phyloP scores from a whole-genome alignment of 2,113 vertebrate species.

The Sus scrofa region T2T-Sscrofa CM000812.6:77234001-77234500 shows the following conservation, averaged over 20 bases:
- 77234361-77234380: not conserved
- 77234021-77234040: not conserved
- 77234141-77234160: not conserved
- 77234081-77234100: not conserved
- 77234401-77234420: not conserved
- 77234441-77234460: not conserved
- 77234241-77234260: slow-evolving; percentile 7
- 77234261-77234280: not conserved
- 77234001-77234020: not conserved
- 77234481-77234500: not conserved
- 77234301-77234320: not conserved
- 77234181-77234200: not conserved
- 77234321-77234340: not conserved
- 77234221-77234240: slow-evolving; percentile 30
- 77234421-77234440: not conserved
- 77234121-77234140: not conserved
- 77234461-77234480: not conserved
- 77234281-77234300: slow-evolving; percentile 34
- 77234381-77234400: not conserved
- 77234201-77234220: not conserved
- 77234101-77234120: not conserved
- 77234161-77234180: not conserved
- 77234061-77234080: not conserved
- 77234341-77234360: not conserved
- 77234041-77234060: not conserved